Percentiles rank a stretch among this genome's conserved stretches.
phyloP scores from a whole-genome alignment of 2,113 vertebrate species.

The Alligator sinensis region DNA sequence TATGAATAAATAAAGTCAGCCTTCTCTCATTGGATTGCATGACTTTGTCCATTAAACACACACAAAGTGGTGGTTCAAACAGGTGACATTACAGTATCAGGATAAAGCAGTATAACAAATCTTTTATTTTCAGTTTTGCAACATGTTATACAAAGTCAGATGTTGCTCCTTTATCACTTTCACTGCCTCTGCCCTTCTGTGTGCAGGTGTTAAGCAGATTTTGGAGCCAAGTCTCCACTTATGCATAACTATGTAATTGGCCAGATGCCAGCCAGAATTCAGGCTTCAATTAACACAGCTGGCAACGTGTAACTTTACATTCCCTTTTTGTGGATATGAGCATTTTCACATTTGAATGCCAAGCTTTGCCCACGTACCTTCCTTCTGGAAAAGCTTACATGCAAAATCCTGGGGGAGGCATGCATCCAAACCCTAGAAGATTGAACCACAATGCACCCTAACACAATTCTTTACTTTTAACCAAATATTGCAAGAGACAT shows the following conservation, averaged over 20 bases:
- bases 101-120: neutral
- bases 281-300: slow-evolving; percentile 62
- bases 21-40: neutral
- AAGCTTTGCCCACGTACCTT: neutral
- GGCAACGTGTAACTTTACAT: slow-evolving; percentile 1
- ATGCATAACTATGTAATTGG: slow-evolving; percentile 5
- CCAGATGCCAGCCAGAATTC: neutral
- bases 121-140: neutral
- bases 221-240: slow-evolving; percentile 29
- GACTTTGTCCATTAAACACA: neutral
- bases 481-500: neutral
- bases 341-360: slow-evolving; percentile 32
- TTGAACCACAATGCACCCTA: neutral
- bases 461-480: neutral
- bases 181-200: slow-evolving; percentile 36
- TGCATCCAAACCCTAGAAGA: neutral
- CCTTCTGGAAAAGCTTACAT: neutral
- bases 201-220: slow-evolving; percentile 49
- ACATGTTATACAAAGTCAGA: slow-evolving; percentile 3
- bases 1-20: neutral
- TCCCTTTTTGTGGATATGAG: neutral
- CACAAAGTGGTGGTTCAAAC: neutral
- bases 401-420: neutral
- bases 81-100: slow-evolving; percentile 23
- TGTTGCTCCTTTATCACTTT: slow-evolving; percentile 48